Conservation (phyloP, 1,140 invertebrate genomes). For the Drosophila varians region DNA sequence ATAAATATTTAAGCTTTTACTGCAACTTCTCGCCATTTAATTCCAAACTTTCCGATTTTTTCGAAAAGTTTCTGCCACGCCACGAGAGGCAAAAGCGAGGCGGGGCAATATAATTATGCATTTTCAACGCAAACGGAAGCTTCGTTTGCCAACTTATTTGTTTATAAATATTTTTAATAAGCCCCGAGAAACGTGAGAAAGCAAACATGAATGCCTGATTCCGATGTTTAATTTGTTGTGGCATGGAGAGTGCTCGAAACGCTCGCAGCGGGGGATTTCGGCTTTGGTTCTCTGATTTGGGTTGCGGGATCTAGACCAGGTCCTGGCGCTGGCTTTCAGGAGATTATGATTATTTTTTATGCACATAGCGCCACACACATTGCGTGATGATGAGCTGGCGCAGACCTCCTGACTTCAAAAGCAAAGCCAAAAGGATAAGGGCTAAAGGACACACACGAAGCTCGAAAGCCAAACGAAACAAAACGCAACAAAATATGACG, state of each 20-base stretch:
- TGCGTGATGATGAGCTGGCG: not conserved
- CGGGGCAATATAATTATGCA: too few species aligned
- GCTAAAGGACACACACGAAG: not conserved
- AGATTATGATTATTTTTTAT: conserved; percentile 82
- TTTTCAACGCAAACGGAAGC: not conserved
- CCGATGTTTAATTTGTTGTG: conserved; percentile 47
- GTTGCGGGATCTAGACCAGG: not conserved
- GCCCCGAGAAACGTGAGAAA: conserved; percentile 36
- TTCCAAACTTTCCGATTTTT: too few species aligned
- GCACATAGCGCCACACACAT: conserved; percentile 67
- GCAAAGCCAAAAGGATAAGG: conserved; percentile 2
- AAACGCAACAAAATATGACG: conserved; percentile 2
- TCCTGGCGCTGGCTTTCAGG: conserved; percentile 59
- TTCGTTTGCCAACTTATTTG: not conserved
- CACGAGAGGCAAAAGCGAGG: too few species aligned
- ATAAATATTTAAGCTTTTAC: too few species aligned
- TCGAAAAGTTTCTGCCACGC: too few species aligned
- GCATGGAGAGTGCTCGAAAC: conserved; percentile 58
- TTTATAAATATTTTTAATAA: conserved; percentile 51
- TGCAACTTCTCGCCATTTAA: too few species aligned
- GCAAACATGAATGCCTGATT: conserved; percentile 1
- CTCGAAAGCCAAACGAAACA: conserved; percentile 26
- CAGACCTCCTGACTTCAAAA: conserved; percentile 41
- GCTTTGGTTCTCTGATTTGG: conserved; percentile 1
- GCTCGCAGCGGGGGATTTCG: conserved; percentile 41